A percentile compares a stretch with the other conserved stretches of the same genome.
Conservation (phyloP, 2,113 vertebrate species). For the Myiozetetes cayanensis region DNA sequence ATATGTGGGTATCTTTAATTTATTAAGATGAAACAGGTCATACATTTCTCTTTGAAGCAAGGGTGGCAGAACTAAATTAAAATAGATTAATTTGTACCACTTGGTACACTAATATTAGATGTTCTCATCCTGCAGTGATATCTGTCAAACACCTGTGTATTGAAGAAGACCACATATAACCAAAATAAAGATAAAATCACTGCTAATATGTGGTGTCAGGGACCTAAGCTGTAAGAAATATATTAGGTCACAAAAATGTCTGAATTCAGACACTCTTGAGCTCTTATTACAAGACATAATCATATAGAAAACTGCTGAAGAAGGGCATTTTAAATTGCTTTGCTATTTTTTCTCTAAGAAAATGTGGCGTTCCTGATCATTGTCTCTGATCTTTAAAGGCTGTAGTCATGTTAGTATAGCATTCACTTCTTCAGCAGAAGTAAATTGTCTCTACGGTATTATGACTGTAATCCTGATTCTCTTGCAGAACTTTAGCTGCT, state of each 20-base stretch:
- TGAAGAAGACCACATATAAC: neutral
- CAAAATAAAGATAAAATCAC: neutral
- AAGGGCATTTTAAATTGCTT: constrained; percentile 33
- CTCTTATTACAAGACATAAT: constrained; percentile 27
- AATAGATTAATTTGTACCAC: neutral
- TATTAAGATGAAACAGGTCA: neutral
- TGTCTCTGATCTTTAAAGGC: constrained; percentile 1
- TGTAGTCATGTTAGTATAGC: neutral
- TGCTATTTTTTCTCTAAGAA: constrained; percentile 25
- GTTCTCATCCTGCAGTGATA: neutral
- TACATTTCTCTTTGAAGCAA: neutral
- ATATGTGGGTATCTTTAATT: neutral
- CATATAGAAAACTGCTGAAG: constrained; percentile 2
- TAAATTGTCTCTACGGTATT: neutral
- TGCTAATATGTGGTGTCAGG: neutral
- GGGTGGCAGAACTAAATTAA: neutral
- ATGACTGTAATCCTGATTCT: neutral
- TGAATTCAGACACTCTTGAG: neutral
- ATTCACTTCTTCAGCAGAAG: neutral
- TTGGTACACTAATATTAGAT: neutral
- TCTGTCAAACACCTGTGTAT: neutral
- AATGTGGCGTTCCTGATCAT: neutral
- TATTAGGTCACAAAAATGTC: neutral
- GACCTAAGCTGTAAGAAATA: neutral
- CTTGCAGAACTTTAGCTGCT: neutral